Evolutionary conservation across 2,113 vertebrate genomes (phyloP), one percentile per base, ranked within the genome.

Genomic region (Kryptolebias marmoratus): DNA sequence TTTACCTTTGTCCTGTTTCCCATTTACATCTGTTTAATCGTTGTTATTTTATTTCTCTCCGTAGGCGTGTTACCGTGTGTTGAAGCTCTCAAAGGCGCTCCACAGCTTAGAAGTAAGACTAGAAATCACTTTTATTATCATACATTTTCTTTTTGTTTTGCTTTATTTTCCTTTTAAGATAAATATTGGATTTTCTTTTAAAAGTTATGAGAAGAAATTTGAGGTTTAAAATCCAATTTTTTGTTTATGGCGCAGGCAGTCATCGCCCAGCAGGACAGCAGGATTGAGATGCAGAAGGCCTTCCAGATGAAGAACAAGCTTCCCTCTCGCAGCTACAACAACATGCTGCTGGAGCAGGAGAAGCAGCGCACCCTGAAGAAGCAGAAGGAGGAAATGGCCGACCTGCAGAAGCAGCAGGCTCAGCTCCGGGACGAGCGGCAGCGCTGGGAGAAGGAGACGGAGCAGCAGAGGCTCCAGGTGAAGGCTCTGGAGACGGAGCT

Each of bases 281-380:
- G 83, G 66, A 86, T 95, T 0, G 95, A 96, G 86, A 39, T 95
- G 71, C 96, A 96, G 70, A 83, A 91, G 7, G 85, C 87, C 1
- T 77, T 89, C 36, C 85, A 92, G 64, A 82, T 79, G 0, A 95
- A 95, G 85, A 91, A 84, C 0, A 96, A 96, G 79, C 94, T 91
- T 68, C 91, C 95, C 0, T 79, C 92, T 8, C 93, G 95, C 9
- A 89, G 93, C 15, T 93, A 95, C 0, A 94, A 91, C 52, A 95
- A 90, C 12, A 65, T 94, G 62, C 93, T 98, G 72, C 93, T 97
- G 7, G 96, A 97, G 83, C 96, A 97, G 90, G 98, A 99, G 90
- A 95, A 96, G 60, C 95, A 97, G 77, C 85, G 98, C 13, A 96
- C 95, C 92, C 88, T 96, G 0, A 96, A 97, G 74, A 97, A 96